Evolutionary conservation across 2,113 vertebrate genomes (phyloP).

Genomic region (Ciconia maguari): DNA sequence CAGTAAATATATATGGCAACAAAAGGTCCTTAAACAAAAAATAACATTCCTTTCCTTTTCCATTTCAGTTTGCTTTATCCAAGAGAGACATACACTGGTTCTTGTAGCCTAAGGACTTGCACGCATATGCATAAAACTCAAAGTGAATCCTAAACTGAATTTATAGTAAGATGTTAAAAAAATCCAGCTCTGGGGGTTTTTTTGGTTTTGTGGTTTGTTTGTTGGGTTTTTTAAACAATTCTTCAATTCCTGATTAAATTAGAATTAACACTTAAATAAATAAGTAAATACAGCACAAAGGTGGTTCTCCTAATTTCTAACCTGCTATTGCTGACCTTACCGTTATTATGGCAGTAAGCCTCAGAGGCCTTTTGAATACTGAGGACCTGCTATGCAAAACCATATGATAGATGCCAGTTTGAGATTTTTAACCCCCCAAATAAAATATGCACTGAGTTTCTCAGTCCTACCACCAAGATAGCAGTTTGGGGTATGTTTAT

Average conservation of each 20-base stretch:
- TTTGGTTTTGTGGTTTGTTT: background rate
- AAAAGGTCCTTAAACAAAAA: background rate
- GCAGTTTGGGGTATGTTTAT: background rate
- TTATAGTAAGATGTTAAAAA: background rate
- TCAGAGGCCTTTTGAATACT: background rate
- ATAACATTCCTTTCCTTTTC: background rate
- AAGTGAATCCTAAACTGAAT: background rate
- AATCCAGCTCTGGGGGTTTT: background rate
- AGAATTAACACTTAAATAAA: background rate
- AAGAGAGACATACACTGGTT: background rate
- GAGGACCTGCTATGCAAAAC: background rate
- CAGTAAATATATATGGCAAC: background rate
- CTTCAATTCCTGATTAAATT: background rate
- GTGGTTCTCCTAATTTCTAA: background rate
- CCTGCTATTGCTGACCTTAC: background rate
- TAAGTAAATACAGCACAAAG: background rate
- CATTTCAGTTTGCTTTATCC: background rate
- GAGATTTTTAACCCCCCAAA: background rate
- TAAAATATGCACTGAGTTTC: accelerated
- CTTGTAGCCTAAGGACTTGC: background rate
- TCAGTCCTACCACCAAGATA: background rate
- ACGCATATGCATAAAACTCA: background rate
- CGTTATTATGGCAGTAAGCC: background rate
- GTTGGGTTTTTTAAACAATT: background rate
- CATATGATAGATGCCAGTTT: accelerated